These are phyloP conservation scores for Limnephilus auricula DNA, from an alignment of 2,888 invertebrate genomes.

Conservation along the genomic window DNA sequence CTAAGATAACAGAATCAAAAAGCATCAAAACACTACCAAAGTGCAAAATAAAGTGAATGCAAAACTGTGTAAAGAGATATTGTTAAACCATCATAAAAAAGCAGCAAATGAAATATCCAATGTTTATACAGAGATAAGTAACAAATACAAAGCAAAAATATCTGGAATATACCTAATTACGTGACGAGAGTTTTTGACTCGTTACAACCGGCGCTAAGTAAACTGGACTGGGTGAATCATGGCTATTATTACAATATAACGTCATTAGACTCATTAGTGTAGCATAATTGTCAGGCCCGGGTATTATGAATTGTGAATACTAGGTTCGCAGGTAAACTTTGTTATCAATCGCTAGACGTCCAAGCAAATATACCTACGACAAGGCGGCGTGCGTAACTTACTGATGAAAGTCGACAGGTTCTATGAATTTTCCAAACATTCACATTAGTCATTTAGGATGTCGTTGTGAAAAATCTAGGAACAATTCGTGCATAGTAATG, in stretches of 20 bases:
- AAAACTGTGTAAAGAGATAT: neutral
- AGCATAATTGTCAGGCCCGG: conserved; percentile 21
- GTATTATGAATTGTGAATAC: neutral
- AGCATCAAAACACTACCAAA: neutral
- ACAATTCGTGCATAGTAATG: neutral
- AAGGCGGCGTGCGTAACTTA: neutral
- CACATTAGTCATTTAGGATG: conserved; percentile 23
- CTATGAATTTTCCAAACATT: neutral
- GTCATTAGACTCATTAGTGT: conserved; percentile 4
- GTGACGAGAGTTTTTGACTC: neutral
- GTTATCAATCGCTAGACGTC: conserved; percentile 29
- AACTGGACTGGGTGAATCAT: conserved; percentile 33
- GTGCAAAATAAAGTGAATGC: neutral
- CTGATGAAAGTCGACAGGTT: neutral
- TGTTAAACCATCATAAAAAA: neutral
- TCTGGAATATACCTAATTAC: neutral
- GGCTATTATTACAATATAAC: conserved; percentile 34
- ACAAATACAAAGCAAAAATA: neutral
- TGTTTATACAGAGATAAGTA: neutral
- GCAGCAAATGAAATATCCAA: neutral
- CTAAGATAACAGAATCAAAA: neutral
- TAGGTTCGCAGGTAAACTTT: conserved; percentile 28
- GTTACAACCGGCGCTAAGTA: conserved; percentile 3
- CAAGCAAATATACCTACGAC: conserved; percentile 5
- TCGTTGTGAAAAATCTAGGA: conserved; percentile 8